A percentile compares a stretch with the other conserved stretches of the same genome.
phyloP scores from a whole-genome alignment of 2,888 invertebrate species.

The Epistrophe grossulariae region DNA sequence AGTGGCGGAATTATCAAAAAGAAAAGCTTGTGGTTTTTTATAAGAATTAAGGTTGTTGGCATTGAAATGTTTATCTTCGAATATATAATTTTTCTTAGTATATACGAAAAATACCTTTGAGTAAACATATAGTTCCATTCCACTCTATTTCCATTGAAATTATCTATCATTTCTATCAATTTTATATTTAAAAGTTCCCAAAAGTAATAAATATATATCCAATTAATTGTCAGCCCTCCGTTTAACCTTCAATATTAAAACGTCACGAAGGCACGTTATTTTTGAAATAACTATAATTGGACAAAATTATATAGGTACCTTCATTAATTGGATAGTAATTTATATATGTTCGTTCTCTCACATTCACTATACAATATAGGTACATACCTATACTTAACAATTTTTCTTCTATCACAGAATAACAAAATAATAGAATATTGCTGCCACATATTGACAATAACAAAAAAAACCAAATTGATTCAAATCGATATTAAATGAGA shows the following conservation, averaged over 20 bases:
- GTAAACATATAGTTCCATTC: too few relatives aligned
- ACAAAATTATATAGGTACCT: neutral
- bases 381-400: neutral
- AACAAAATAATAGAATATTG: constrained; percentile 3
- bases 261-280: neutral
- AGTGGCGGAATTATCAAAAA: neutral
- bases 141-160: too few relatives aligned
- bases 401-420: constrained; percentile 4
- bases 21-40: neutral
- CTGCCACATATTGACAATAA: constrained; percentile 15
- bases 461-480: constrained; percentile 54
- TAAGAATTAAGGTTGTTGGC: neutral
- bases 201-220: constrained; percentile 56
- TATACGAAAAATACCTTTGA: neutral
- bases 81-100: neutral
- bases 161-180: too few relatives aligned
- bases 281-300: neutral
- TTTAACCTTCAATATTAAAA: neutral
- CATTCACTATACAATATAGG: neutral
- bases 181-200: neutral
- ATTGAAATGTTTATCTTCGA: neutral
- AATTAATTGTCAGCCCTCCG: constrained; percentile 35
- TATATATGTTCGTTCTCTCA: neutral
- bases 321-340: neutral
- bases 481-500: constrained; percentile 71